phyloP scores from a whole-genome alignment of 64 coral and sea anemone species.

The Pocillopora damicornis region DNA sequence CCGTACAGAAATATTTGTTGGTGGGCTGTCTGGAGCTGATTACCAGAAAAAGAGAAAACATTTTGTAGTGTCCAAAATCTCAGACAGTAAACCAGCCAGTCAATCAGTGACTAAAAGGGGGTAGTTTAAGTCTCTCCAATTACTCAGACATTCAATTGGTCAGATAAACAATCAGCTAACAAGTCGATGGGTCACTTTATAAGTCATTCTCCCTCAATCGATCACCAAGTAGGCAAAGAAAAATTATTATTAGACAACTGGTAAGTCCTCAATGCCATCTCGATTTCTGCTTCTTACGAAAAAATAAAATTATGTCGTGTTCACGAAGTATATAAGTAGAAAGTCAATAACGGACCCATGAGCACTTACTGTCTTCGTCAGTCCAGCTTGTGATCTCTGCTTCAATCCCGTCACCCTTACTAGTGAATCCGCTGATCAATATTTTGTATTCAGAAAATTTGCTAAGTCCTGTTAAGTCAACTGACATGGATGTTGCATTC shows the following conservation, averaged over 20 bases:
- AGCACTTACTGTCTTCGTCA: not conserved
- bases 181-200: too few species aligned
- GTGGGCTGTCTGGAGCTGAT: conserved; percentile 41
- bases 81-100: too few species aligned
- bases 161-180: too few species aligned
- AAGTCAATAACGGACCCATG: not conserved
- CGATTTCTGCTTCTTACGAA: too few species aligned
- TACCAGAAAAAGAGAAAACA: not conserved
- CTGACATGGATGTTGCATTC: not conserved
- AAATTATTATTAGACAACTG: too few species aligned
- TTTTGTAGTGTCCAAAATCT: not conserved
- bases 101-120: too few species aligned
- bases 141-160: too few species aligned
- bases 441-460: conserved; percentile 10
- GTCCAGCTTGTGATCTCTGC: conserved; percentile 11
- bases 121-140: too few species aligned
- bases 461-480: not conserved
- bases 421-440: not conserved
- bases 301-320: not conserved
- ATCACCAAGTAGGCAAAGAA: too few species aligned
- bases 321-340: not conserved
- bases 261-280: too few species aligned
- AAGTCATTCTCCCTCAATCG: too few species aligned
- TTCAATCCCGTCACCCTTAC: not conserved
- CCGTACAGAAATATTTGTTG: conserved; percentile 4